phyloP scores from a whole-genome alignment of 2,113 vertebrate species.

The Ranitomeya imitator region DNA sequence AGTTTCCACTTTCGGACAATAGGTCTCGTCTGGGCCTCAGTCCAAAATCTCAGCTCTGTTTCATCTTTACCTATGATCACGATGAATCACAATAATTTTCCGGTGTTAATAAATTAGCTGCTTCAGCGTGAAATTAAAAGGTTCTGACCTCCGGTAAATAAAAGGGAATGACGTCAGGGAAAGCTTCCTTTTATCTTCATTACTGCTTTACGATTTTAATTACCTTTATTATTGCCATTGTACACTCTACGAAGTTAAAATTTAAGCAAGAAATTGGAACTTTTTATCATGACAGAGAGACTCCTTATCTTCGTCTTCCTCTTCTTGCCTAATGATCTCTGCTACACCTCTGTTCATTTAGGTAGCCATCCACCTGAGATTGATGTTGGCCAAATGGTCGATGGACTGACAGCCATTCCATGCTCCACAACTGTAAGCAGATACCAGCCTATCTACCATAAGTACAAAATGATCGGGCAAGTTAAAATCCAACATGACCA shows the following conservation, averaged over 20 bases:
- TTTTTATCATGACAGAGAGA: too few relatives aligned
- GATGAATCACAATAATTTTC: conserved; percentile 41
- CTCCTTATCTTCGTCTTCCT: too few relatives aligned
- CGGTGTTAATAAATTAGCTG: conserved; percentile 24
- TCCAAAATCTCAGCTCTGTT: not conserved
- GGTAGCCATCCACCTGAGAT: too few relatives aligned
- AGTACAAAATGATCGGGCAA: too few relatives aligned
- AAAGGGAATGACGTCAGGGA: conserved; percentile 21
- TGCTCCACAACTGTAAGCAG: too few relatives aligned
- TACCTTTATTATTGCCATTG: not conserved
- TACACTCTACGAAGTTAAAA: not conserved
- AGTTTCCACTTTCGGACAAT: not conserved
- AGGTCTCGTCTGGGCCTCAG: not conserved
- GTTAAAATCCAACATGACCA: too few relatives aligned
- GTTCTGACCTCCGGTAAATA: not conserved
- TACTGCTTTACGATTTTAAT: too few relatives aligned
- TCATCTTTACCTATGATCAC: conserved; percentile 24
- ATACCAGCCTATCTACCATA: too few relatives aligned
- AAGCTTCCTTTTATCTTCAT: not conserved
- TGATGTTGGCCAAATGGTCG: too few relatives aligned
- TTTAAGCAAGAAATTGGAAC: not conserved
- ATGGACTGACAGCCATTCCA: too few relatives aligned
- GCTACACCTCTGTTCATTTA: too few relatives aligned
- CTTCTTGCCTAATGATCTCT: too few relatives aligned
- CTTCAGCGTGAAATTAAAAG: conserved; percentile 37